These are phyloP conservation scores for Cloeon dipterum DNA, from an alignment of 2,888 invertebrate genomes.

Conservation along the genomic window DNA sequence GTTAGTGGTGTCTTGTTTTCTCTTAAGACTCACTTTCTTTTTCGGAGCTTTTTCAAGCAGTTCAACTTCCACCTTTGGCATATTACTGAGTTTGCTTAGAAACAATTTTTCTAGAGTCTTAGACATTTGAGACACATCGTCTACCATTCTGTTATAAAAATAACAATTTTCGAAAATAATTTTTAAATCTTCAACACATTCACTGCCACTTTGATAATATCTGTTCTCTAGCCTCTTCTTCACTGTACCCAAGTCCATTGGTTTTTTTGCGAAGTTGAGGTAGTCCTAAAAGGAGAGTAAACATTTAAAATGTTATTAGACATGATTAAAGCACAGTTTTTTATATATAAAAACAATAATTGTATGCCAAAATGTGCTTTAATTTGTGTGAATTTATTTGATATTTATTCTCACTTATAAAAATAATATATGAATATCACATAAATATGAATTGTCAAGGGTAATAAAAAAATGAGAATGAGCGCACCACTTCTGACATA, in stretches of 20 bases:
- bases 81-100: constrained; percentile 55
- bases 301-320: not conserved
- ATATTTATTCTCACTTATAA: too few species aligned
- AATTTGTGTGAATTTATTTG: too few species aligned
- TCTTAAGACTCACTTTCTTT: constrained; percentile 63
- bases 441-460: too few species aligned
- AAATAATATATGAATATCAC: not conserved
- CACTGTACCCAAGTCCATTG: constrained; percentile 95
- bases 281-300: constrained; percentile 47
- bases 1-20: constrained; percentile 97
- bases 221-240: constrained; percentile 87
- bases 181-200: constrained; percentile 93
- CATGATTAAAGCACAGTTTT: too few species aligned
- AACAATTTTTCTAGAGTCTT: constrained; percentile 85
- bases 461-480: too few species aligned
- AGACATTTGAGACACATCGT: constrained; percentile 96
- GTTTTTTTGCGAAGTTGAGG: constrained; percentile 89
- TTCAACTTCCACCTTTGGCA: constrained; percentile 88
- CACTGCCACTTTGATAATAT: constrained; percentile 84
- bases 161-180: constrained; percentile 97
- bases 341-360: too few species aligned
- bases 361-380: too few species aligned
- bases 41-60: constrained; percentile 30
- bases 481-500: too few species aligned
- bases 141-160: constrained; percentile 92